Base-by-base conservation (phyloP, 2,113 vertebrate genomes). In the Zeus faber region DNA sequence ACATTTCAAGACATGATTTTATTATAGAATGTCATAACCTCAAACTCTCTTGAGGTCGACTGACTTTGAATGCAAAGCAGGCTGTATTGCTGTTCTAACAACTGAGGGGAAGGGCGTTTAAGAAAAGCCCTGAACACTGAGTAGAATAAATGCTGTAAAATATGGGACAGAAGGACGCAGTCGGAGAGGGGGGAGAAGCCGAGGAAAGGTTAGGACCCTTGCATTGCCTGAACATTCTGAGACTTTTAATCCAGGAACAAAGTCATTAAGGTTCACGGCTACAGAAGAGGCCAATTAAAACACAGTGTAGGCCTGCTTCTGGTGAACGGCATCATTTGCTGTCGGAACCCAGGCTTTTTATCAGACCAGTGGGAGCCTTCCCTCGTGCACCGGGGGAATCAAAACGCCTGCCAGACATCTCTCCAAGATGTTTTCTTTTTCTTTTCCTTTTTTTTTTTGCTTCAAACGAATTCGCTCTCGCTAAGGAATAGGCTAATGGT, bases 211-310 rank as follows among this genome's bases (percentile, higher is more conserved):
- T 72, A 83, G 69, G 74, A 80, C 70, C 70, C 62, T 77, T 67
- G 62, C 65, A 69, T 82, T 68, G 68, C 78, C 52, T 79, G 69
- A 85, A 77, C 72, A 80, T 58, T 82, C 70, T 54, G 63, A 81
- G 71, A 70, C 77, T 80, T 86, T 85, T 85, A 84, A 85, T 84
- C 73, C 72, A 40, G 54, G 79, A 85, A 87, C 74, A 87, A 81
- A 86, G 83, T 87, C 82, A 89, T 89, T 85, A 83, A 81, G 79
- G 75, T 85, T 77, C 74, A 75, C 46, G 44, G 73, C 75, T 76
- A 75, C 64, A 77, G 81, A 79, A 81, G 78, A 85, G 76, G 69
- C 82, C 84, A 86, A 88, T 88, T 89, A 88, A 81, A 80, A 82
- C n/a, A 70, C 59, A 35, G 72, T 78, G 72, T 72, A 65, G 73